Base-by-base conservation (phyloP, 2,888 invertebrate genomes). In the Blera fallax region DNA sequence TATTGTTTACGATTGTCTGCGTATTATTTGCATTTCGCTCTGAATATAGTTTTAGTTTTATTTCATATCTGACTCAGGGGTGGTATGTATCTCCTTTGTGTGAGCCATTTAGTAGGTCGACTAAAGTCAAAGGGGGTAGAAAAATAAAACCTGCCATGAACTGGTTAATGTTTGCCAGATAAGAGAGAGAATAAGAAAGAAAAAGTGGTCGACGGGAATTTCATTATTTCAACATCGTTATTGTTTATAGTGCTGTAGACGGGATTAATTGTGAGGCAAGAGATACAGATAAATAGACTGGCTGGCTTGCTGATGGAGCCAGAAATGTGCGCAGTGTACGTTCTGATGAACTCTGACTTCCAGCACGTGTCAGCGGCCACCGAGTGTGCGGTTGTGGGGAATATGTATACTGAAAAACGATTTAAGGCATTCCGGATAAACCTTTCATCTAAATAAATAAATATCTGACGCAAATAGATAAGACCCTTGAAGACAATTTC, bases 1-100 rank as follows among this genome's bases (percentile, higher is more conserved):
- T 65, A 70, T 76, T 82, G 64, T 76, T 58, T 64, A 52, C 40
- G 43, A 77, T 77, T 77, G 82, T 65, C 82, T 82, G 70, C 60
- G 60, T 52, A 72, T 77, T 77, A 43, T 70, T 77, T 82, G 64
- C 62, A 52, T 50, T 74, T 69, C 29, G 27, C 16, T 64, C 48
- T 45, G 45, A n/a, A n/a, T 32, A 7, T 45, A 18, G 48, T 21
- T 27, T 65, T 24, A 32, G 24, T 64, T 60, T 60, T n/a, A 32
- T 52, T 52, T 45, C 32, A 6, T 24, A 45, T 32, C 27, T 27
- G 8, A 43, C 29, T 74, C 24, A 52, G 14, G 29, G 58, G 67
- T 48, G 58, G 67, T 48, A 48, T 60, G 21, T 56, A 8, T 48
- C 6, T 34, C 7, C 1, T 37, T 60, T 60, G 60, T 40, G 50